Conservation (phyloP, 1,140 invertebrate species). For the Eubasilissa regina region DNA sequence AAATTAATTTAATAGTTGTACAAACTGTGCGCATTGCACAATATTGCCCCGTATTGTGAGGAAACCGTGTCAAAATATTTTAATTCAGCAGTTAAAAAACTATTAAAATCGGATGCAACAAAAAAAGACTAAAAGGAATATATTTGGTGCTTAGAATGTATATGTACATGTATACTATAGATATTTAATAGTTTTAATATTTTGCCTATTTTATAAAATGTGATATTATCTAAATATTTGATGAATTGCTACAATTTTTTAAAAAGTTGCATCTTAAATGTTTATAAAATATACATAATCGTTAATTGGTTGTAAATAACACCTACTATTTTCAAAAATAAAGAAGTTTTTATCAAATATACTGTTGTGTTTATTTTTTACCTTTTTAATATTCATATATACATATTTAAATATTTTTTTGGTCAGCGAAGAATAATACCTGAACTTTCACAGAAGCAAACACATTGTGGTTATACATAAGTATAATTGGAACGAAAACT, state of each 20-base stretch:
- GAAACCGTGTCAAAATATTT: neutral
- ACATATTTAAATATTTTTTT: no score
- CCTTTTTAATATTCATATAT: no score
- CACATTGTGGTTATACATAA: no score
- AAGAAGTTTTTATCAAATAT: no score
- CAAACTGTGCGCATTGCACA: neutral
- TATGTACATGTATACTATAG: slow-evolving; percentile 33
- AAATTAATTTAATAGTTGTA: no score
- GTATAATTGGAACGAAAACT: no score
- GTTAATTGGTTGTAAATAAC: slow-evolving; percentile 14
- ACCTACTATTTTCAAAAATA: neutral
- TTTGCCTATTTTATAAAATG: slow-evolving; percentile 46
- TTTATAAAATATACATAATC: slow-evolving; percentile 22
- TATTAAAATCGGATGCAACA: neutral
- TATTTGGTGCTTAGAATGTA: slow-evolving; percentile 43
- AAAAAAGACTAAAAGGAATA: slow-evolving; percentile 29
- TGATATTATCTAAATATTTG: slow-evolving; percentile 42
- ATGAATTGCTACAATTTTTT: slow-evolving; percentile 43
- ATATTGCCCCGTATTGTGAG: neutral
- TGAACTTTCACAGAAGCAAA: no score
- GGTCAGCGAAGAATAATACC: no score
- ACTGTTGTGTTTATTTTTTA: no score
- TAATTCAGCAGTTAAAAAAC: neutral
- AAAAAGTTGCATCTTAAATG: slow-evolving; percentile 38
- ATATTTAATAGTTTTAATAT: slow-evolving; percentile 34